These are phyloP conservation scores for Drosophila kuntzei DNA, from an alignment of 2,888 invertebrate genomes.

Conservation along the genomic window DNA sequence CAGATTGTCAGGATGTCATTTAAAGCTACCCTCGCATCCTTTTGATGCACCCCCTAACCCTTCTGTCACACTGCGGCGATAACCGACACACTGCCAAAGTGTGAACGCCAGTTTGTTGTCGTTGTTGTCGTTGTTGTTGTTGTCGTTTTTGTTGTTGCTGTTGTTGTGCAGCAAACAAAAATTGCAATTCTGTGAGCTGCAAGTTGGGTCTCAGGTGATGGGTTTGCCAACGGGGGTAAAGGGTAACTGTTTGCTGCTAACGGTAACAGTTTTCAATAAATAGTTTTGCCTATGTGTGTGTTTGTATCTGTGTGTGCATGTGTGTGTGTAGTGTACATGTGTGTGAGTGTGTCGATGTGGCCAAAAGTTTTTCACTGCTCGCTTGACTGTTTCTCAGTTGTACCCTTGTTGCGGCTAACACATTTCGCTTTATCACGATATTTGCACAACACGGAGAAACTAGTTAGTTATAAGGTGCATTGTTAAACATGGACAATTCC, in stretches of 20 bases:
- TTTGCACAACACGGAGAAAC: constrained; percentile 31
- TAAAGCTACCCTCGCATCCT: constrained; percentile 30
- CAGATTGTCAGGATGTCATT: constrained; percentile 66
- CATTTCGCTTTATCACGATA: constrained; percentile 50
- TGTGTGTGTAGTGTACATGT: constrained; percentile 12
- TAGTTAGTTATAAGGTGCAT: constrained; percentile 16
- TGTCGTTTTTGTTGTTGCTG: constrained; percentile 10
- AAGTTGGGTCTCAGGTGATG: constrained; percentile 22
- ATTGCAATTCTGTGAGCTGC: constrained; percentile 52
- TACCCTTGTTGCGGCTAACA: constrained; percentile 52
- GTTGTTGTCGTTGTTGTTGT: constrained; percentile 6
- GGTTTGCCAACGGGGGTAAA: constrained; percentile 10
- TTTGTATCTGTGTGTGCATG: constrained; percentile 13
- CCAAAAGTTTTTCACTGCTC: constrained; percentile 74
- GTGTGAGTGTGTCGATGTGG: constrained; percentile 36
- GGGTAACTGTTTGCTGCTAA: constrained; percentile 72
- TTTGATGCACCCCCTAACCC: not conserved
- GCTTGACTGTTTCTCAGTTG: constrained; percentile 66
- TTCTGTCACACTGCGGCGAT: constrained; percentile 55
- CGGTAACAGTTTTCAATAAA: constrained; percentile 80
- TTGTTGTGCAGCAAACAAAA: constrained; percentile 52
- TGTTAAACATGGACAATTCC: constrained; percentile 2
- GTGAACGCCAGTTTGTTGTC: constrained; percentile 58
- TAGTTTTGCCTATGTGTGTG: constrained; percentile 68
- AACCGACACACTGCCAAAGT: constrained; percentile 71